A percentile compares a stretch with the other conserved stretches of the same genome.
These are phyloP conservation scores for Callyntrura sp. DNA, from an alignment of 2,888 invertebrate genomes.

Conservation along the genomic window DNA sequence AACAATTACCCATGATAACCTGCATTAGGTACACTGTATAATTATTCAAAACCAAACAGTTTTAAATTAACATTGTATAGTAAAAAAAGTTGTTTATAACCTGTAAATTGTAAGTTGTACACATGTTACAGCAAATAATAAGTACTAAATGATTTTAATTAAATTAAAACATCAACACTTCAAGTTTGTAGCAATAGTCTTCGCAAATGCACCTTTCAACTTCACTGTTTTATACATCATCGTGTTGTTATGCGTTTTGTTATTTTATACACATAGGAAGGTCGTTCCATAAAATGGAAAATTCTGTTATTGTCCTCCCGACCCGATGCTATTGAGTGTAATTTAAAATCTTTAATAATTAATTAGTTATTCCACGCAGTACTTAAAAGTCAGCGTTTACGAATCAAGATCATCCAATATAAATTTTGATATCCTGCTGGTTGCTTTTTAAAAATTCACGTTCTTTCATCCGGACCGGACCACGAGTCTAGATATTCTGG, in stretches of 20 bases:
- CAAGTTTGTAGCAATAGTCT: slow-evolving; percentile 21
- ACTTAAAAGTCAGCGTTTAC: no score
- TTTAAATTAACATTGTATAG: slow-evolving; percentile 36
- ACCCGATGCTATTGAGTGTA: no score
- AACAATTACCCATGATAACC: neutral
- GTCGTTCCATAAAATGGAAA: no score
- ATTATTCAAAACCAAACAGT: neutral
- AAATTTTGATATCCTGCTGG: no score
- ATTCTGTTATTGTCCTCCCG: no score
- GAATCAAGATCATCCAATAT: no score
- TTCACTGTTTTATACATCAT: neutral
- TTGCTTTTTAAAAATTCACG: no score
- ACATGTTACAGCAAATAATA: neutral
- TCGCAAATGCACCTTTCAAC: slow-evolving; percentile 36
- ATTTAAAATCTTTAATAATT: no score
- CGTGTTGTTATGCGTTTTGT: neutral
- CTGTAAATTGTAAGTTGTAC: slow-evolving; percentile 21
- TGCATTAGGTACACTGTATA: neutral
- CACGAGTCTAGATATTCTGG: no score
- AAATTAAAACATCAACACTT: slow-evolving; percentile 8
- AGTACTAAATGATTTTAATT: slow-evolving; percentile 5
- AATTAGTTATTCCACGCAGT: no score
- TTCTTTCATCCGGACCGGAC: no score
- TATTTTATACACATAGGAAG: neutral
- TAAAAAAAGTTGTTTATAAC: slow-evolving; percentile 5